Evolutionary conservation across 30 jellyfish, hydroid and myxozoan genomes (phyloP).

Genomic region (Hydra vulgaris): DNA sequence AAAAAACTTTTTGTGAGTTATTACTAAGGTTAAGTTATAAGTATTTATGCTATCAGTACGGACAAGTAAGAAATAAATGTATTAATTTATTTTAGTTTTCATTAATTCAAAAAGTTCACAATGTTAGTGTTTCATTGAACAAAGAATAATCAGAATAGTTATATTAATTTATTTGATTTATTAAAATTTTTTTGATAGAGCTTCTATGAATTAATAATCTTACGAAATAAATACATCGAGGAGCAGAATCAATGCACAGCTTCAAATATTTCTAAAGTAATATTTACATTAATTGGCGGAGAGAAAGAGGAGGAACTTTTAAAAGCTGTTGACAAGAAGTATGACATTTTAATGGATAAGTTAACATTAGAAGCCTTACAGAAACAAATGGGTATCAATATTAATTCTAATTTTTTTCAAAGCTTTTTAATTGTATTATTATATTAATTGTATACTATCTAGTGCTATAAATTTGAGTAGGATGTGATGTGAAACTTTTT

Average conservation of each 20-base stretch:
- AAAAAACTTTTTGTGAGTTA: no score
- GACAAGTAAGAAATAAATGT: no score
- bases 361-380: conserved; percentile 53
- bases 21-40: no score
- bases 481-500: no score
- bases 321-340: conserved; percentile 78
- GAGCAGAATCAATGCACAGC: conserved; percentile 43
- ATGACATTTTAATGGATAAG: conserved; percentile 68
- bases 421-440: neutral
- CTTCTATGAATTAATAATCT: conserved; percentile 39
- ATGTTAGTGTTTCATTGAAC: no score
- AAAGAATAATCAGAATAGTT: neutral
- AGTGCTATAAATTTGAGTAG: no score
- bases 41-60: no score
- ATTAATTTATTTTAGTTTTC: no score
- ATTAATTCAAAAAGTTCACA: no score
- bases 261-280: conserved; percentile 57
- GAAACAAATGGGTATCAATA: conserved; percentile 73
- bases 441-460: no score
- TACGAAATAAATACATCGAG: conserved; percentile 31
- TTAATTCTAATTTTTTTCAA: neutral
- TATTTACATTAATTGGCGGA: conserved; percentile 51
- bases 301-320: conserved; percentile 55
- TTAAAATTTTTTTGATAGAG: conserved; percentile 15
- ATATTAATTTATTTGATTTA: neutral